Conservation (phyloP, 2,888 invertebrate species). For the Laothoe populi region DNA sequence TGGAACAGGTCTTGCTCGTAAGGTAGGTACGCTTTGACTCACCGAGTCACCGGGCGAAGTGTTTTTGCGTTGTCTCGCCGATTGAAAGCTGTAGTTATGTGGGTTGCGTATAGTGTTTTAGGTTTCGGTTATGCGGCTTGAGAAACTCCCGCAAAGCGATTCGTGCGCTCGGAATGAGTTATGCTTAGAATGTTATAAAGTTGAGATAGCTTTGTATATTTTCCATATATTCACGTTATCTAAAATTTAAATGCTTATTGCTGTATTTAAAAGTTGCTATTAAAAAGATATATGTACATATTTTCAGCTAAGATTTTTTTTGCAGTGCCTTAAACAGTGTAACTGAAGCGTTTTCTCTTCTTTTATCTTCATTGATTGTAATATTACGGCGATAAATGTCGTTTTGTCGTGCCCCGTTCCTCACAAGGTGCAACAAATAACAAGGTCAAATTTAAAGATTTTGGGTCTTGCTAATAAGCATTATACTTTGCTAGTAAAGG, state of each 20-base stretch:
- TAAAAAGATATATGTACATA: too few relatives aligned
- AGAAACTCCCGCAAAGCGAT: background rate
- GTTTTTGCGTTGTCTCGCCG: conserved; percentile 43
- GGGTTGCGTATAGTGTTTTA: conserved; percentile 27
- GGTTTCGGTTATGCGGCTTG: background rate
- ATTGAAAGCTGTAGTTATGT: conserved; percentile 32
- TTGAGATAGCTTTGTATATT: too few relatives aligned
- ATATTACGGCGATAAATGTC: background rate
- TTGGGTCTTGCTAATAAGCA: too few relatives aligned
- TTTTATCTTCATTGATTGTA: background rate
- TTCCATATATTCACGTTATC: background rate
- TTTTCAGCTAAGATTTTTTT: too few relatives aligned
- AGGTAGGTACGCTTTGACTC: conserved; percentile 41
- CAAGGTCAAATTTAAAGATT: background rate
- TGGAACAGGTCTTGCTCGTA: conserved; percentile 63
- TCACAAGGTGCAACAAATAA: background rate
- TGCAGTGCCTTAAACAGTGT: background rate
- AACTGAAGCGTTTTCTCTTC: background rate
- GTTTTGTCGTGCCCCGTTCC: background rate
- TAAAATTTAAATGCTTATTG: background rate
- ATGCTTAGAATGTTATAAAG: too few relatives aligned
- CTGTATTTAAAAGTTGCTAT: background rate
- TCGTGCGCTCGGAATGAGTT: background rate
- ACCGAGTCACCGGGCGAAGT: conserved; percentile 34
- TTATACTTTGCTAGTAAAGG: too few relatives aligned